Evolutionary conservation across 1,140 invertebrate species (phyloP), one percentile per base, ranked within the genome.

Genomic region (Penaeus indicus): DNA sequence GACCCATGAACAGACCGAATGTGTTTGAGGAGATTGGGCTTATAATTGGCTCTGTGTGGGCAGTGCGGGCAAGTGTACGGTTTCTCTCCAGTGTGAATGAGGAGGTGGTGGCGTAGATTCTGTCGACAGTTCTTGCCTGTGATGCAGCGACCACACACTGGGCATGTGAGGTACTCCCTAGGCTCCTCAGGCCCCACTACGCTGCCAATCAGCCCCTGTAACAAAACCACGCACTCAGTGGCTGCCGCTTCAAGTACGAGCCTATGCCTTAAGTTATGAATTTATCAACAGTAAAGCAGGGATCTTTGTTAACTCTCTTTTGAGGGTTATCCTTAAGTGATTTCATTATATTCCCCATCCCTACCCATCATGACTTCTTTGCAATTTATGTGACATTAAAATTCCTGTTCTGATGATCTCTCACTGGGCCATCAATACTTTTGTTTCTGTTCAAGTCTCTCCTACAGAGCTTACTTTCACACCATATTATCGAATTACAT

Each of bases 1-100:
- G 87, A 32, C 25, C 87, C 86, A 62, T 90, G 90, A 25, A 90
- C 90, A 63, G 83, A 81, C 62, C 86, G 81, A 42, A 90, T 85
- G 78, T 90, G 90, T 84, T 88, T 80, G 38, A 85, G 84, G 38
- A 90, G 86, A 54, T 88, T 90, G 64, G 86, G 86, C 72, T 90
- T 90, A 42, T 90, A 88, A 63, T 89, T 89, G 32, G 90, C 88
- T 67, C 85, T 84, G 81, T 91, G 89, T 54, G 90, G 88, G 79
- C 90, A 91, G 38, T 84, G 85, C 42, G 90, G 83, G 64, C 90
- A 91, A 25, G 63, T 81, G 54, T 80, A 91, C 7, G 90, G 90
- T 62, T 91, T 91, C 62, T 91, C 90, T 42, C 90, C 90, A 22
- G 90, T 91, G 85, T 91, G 90, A 54, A 89, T 91, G 27, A 89